Conservation (phyloP, 2,888 invertebrate species). For the Meiosimyza decipiens region DNA sequence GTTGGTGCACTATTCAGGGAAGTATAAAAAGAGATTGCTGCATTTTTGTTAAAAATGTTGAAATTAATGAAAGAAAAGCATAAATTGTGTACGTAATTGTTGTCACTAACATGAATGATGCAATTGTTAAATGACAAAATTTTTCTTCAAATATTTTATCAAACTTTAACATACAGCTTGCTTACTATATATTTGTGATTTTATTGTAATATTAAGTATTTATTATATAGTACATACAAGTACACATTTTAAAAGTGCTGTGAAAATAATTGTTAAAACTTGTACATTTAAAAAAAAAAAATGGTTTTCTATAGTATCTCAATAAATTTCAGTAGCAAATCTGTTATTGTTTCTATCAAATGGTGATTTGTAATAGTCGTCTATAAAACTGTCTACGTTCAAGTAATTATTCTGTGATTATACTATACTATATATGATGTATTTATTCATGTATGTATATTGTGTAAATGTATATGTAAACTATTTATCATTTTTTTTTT, state of each 20-base stretch:
- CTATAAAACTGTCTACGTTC: slow-evolving; percentile 22
- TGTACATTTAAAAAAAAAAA: too few species aligned
- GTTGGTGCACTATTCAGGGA: too few species aligned
- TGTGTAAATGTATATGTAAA: slow-evolving; percentile 10
- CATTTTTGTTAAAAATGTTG: too few species aligned
- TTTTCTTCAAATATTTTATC: too few species aligned
- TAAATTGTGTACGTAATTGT: too few species aligned
- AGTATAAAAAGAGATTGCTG: too few species aligned
- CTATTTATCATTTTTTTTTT: neutral
- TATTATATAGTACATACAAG: neutral
- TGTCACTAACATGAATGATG: too few species aligned
- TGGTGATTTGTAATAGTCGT: neutral
- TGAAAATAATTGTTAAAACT: slow-evolving; percentile 16
- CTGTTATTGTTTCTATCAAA: neutral
- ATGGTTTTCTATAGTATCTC: neutral
- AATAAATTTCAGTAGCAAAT: neutral
- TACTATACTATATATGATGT: neutral
- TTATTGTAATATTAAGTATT: neutral
- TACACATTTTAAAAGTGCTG: neutral
- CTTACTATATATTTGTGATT: neutral
- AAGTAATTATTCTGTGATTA: neutral
- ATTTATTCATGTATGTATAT: slow-evolving; percentile 21
- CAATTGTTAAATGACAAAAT: too few species aligned
- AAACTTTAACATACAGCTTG: neutral
- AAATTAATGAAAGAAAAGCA: too few species aligned